Evolutionary conservation across 2,113 vertebrate genomes (phyloP).

Genomic region (Misgurnus mizolepis): DNA sequence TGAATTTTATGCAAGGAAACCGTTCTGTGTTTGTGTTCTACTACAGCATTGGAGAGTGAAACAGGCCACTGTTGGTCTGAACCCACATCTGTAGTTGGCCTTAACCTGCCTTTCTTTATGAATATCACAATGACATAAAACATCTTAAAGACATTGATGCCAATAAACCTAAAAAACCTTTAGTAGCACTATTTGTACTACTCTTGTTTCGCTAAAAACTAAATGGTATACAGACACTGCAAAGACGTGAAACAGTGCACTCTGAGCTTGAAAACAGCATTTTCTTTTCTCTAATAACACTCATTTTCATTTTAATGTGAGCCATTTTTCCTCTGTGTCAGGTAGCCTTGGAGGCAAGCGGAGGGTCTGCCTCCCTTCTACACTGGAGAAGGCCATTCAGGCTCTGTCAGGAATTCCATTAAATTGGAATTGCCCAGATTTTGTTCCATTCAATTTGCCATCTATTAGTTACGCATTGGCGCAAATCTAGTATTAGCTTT

Average conservation of each 20-base stretch:
- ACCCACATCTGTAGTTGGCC: not conserved
- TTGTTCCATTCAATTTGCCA: slow-evolving; percentile 21
- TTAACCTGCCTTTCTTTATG: not conserved
- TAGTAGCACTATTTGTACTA: not conserved
- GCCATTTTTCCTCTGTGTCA: slow-evolving; percentile 53
- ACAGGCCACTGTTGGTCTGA: not conserved
- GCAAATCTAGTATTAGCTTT: not conserved
- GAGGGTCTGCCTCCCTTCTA: slow-evolving; percentile 30
- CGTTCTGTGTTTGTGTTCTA: not conserved
- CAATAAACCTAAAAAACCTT: not conserved
- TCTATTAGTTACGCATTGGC: slow-evolving; percentile 27
- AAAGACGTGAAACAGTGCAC: slow-evolving; percentile 7
- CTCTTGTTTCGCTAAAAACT: slow-evolving; percentile 20
- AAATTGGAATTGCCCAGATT: slow-evolving; percentile 32
- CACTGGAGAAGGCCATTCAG: slow-evolving; percentile 20
- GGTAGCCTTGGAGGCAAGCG: slow-evolving; percentile 45
- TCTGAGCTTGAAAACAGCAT: slow-evolving; percentile 33
- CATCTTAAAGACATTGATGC: not conserved
- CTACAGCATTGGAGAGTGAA: not conserved
- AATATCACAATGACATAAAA: not conserved
- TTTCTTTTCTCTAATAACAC: slow-evolving; percentile 45
- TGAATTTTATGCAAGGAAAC: not conserved
- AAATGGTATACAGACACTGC: slow-evolving; percentile 20
- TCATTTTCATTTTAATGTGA: slow-evolving; percentile 57
- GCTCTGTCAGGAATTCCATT: slow-evolving; percentile 31